Percentiles rank a stretch among this genome's conserved stretches.
Evolutionary conservation across 1,140 invertebrate species (phyloP).

Genomic region (Microplitis mediator): DNA sequence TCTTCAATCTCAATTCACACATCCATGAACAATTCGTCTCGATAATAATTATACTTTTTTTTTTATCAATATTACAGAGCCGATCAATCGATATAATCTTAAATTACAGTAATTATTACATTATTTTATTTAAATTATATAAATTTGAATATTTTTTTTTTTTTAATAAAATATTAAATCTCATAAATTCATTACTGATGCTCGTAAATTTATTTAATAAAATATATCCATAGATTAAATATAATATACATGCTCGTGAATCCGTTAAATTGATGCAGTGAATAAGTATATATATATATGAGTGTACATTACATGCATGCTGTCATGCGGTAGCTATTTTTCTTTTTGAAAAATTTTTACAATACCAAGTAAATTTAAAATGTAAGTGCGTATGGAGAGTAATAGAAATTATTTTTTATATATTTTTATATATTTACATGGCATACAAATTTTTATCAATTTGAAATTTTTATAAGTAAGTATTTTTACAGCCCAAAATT

Average conservation of each 20-base stretch:
- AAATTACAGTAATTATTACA: background rate
- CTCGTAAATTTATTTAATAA: background rate
- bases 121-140: background rate
- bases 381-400: no score
- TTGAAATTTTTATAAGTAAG: no score
- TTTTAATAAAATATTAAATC: no score
- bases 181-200: background rate
- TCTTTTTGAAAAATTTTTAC: background rate
- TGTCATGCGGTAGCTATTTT: background rate
- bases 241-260: background rate
- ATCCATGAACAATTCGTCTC: slow-evolving; percentile 13
- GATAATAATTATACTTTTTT: background rate
- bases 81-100: no score
- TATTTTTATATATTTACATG: no score
- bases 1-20: slow-evolving; percentile 25
- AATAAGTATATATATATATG: background rate
- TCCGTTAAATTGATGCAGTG: slow-evolving; percentile 16
- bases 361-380: background rate
- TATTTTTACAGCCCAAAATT: no score
- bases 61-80: background rate
- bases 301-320: background rate
- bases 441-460: no score
- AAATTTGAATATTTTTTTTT: background rate
- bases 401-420: no score
- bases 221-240: background rate